These are phyloP conservation scores for Eupsilia transversa DNA, from an alignment of 2,888 invertebrate species.

Conservation along the genomic window DNA sequence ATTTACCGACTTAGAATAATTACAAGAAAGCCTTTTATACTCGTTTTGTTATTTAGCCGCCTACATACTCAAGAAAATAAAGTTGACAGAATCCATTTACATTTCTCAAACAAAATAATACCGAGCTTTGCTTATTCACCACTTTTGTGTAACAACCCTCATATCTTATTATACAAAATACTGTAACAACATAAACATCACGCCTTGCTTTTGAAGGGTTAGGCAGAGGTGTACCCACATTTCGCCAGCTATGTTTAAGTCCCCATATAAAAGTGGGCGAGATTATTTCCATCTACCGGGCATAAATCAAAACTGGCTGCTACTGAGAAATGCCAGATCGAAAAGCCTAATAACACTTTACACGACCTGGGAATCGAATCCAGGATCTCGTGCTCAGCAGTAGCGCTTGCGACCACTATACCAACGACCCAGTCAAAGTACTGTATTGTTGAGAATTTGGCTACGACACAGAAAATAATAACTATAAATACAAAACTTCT, in stretches of 20 bases:
- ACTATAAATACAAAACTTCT: not conserved
- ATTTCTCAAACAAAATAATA: constrained; percentile 20
- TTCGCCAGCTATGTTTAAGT: not conserved
- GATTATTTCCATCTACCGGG: not conserved
- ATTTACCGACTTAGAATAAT: constrained; percentile 13
- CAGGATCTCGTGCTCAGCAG: not conserved
- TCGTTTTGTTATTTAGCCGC: not conserved
- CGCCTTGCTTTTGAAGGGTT: not conserved
- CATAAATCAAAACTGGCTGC: not conserved
- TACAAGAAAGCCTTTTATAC: constrained; percentile 4
- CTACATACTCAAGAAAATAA: constrained; percentile 6
- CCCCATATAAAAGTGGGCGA: too few species aligned
- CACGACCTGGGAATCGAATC: not conserved
- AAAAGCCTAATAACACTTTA: not conserved
- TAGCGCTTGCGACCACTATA: not conserved
- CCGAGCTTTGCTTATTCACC: constrained; percentile 1
- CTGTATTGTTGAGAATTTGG: constrained; percentile 13
- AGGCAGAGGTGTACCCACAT: not conserved
- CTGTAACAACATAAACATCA: not conserved
- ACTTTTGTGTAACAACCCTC: not conserved
- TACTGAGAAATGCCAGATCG: not conserved
- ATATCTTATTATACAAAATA: constrained; percentile 1
- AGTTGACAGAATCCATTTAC: constrained; percentile 27
- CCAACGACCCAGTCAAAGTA: not conserved
- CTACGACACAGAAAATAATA: constrained; percentile 1